phyloP scores from a whole-genome alignment of 2,113 vertebrate species.

The Brienomyrus longianalis region DNA sequence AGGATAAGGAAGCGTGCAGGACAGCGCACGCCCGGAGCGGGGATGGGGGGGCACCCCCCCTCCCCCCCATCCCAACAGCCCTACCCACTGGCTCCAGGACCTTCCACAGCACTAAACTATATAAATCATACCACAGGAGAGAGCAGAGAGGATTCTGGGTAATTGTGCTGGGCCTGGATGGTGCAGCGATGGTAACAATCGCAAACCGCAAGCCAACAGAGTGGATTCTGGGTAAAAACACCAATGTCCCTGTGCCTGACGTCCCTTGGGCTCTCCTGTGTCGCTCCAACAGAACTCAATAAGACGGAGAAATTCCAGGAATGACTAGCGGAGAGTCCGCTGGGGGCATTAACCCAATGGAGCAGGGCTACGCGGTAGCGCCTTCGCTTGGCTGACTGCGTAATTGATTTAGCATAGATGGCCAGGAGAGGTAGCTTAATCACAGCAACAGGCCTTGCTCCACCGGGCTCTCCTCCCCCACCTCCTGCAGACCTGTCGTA shows the following conservation, averaged over 20 bases:
- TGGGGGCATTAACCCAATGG: neutral
- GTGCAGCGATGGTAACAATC: neutral
- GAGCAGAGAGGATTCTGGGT: neutral
- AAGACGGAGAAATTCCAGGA: neutral
- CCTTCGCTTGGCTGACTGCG: neutral
- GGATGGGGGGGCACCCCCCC: neutral
- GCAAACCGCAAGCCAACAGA: neutral
- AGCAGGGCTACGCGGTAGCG: neutral
- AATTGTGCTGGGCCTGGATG: neutral
- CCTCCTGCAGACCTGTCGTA: neutral
- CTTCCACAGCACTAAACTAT: neutral
- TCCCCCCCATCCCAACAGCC: neutral
- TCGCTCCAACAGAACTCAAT: neutral
- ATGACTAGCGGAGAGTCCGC: neutral
- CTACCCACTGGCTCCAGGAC: neutral
- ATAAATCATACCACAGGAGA: neutral
- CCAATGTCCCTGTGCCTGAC: neutral
- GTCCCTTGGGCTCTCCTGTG: neutral
- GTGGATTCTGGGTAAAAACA: neutral
- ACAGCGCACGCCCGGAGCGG: neutral
- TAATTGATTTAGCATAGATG: slow-evolving; percentile 2
- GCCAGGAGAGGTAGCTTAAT: neutral
- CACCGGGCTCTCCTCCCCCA: neutral
- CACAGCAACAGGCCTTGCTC: neutral
- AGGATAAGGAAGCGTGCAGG: slow-evolving; percentile 28